Evolutionary conservation across 1,140 invertebrate species (phyloP), one percentile per base, ranked within the genome.

Genomic region (Drosophila rufa): DNA sequence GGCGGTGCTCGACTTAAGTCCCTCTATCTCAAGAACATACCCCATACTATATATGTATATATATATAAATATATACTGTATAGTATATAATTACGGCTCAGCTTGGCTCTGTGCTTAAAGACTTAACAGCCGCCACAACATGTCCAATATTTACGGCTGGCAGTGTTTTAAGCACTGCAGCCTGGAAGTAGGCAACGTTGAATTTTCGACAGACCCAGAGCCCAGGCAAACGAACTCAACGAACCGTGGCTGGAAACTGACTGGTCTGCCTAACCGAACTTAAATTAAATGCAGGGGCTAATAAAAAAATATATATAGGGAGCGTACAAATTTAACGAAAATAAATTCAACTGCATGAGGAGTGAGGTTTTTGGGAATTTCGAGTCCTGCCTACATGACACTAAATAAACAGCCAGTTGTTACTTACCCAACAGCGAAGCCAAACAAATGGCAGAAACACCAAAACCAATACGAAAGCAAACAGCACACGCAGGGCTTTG

Each of bases 321-420:
- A 55, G 38, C 51, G 38, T 74, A 78, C 67, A 83, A 87, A 83
- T 83, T 83, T 71, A 78, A 89, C 60, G 73, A 84, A 89, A 83
- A 80, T 80, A 83, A 89, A 80, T 68, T 80, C 40, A 57, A n/a
- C 55, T 59, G 53, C 51, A 51, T 60, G 27, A 38, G 40, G 40
- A 61, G 30, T 9, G 40, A 8, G 38, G 40, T 38, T 48, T 33
- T 30, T 7, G 69, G n/a, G 45, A 46, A 48, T 42, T 48, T 27
- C 61, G 25, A 48, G 66, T 74, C 36, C 67, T 79, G 76, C 69
- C 76, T 83, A 81, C 77, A 89, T 90, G 84, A 89, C 85, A 89
- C 84, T 90, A 89, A 89, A 89, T 89, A 89, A 89, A 90, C 84
- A 84, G 74, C 66, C 81, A 79, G 84, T 89, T 89, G 77, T 89